Evolutionary conservation across 2,113 vertebrate genomes (phyloP), one percentile per base, ranked within the genome.

Genomic region (Isichthys henryi): DNA sequence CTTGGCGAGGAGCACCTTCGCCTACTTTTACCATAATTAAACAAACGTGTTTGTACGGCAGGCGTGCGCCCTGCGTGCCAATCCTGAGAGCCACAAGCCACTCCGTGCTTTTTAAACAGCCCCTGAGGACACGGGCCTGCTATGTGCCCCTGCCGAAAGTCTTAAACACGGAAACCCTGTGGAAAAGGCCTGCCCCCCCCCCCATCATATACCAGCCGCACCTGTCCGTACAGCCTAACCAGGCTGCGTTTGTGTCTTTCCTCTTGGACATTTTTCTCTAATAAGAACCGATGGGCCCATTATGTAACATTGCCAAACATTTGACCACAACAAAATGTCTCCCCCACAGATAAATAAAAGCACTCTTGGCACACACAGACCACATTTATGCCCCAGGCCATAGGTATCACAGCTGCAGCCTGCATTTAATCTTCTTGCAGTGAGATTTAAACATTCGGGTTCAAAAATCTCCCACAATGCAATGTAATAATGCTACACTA

Each of bases 1-100:
- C 89, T 83, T 93, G 91, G 89, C 90, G 88, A 43, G n/a, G 19
- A 83, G 50, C 35, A 52, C 80, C 91, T 91, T 92, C 91, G 83
- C 91, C 89, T 87, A 70, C 91, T 93, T 91, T 92, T 88, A 92
- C 87, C 92, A 89, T 92, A 92, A 93, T 93, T 90, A 92, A 93
- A 93, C 91, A 92, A 93, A 90, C 91, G 91, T 92, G 92, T 91
- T 91, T 50, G 88, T 80, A 80, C 89, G 89, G 91, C 49, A 86
- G 90, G 90, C 89, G 88, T 92, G n/a, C 88, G 53, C 31, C 21
- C 85, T 90, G 66, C 87, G 53, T 49, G 91, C 91, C 91, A 92
- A 88, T 50, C 87, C 50, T 74, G 19, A 90, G 92, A 90, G 90
- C 90, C 88, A 89, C 91, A 74, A 86, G 92, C 91, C 90, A 88